These are phyloP conservation scores for Semnopithecus entellus DNA, from an alignment of 2,113 vertebrate species.

Conservation along the genomic window DNA sequence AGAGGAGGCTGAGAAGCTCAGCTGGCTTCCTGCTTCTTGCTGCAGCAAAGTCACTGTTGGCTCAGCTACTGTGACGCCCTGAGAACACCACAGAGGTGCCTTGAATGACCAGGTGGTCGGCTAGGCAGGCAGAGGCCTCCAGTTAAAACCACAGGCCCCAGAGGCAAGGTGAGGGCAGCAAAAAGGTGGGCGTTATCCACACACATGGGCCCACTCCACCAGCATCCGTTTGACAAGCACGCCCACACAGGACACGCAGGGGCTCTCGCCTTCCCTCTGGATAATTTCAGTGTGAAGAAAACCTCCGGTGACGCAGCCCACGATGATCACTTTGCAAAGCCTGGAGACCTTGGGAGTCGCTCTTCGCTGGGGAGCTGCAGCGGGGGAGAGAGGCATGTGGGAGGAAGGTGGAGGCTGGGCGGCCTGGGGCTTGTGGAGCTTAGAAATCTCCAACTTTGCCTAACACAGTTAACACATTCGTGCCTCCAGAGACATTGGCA, in stretches of 20 bases:
- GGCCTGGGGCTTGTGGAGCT: not conserved
- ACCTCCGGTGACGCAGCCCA: not conserved
- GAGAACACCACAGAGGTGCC: not conserved
- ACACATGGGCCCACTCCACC: accelerated
- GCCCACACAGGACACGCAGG: accelerated
- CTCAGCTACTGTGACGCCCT: not conserved
- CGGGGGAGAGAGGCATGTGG: accelerated
- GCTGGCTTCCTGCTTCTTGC: accelerated
- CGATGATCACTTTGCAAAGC: not conserved
- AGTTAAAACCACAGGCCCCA: not conserved
- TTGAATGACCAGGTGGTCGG: not conserved
- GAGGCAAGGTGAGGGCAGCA: not conserved
- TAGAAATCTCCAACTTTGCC: not conserved
- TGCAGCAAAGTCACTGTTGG: accelerated
- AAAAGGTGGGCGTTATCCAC: not conserved
- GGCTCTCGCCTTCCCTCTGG: not conserved
- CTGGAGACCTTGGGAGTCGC: not conserved
- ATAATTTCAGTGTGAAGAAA: not conserved
- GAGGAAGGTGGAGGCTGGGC: not conserved
- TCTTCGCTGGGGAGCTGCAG: accelerated
- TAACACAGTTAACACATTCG: not conserved
- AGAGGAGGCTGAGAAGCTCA: not conserved
- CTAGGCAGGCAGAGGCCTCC: not conserved
- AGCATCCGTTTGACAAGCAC: not conserved
- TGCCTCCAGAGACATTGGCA: not conserved